Percentiles rank a stretch among this genome's conserved stretches.
Conservation (phyloP, 2,113 vertebrate genomes). For the Eubucco bourcierii region DNA sequence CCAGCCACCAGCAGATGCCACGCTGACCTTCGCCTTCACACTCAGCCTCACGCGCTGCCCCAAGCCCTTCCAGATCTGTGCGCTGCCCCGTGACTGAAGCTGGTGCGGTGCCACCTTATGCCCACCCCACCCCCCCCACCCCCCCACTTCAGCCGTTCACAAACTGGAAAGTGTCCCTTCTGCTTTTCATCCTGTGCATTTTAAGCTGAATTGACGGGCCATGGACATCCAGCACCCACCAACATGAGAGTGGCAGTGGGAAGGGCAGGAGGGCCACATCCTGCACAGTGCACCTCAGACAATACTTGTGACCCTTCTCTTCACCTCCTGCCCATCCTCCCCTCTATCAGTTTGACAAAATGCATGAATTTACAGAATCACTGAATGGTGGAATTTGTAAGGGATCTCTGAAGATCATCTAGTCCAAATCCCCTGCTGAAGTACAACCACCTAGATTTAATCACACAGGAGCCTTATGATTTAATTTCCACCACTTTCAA, state of each 20-base stretch:
- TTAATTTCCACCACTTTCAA: background rate
- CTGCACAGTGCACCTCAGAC: background rate
- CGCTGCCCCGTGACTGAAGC: constrained; percentile 22
- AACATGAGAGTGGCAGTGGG: accelerated
- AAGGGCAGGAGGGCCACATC: background rate
- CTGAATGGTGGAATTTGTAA: too few relatives aligned
- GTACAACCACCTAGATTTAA: too few relatives aligned
- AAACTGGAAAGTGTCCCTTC: background rate
- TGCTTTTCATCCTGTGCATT: accelerated
- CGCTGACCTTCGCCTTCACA: constrained; percentile 68
- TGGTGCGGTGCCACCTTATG: accelerated
- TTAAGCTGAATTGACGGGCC: background rate
- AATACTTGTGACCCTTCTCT: background rate
- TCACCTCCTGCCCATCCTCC: background rate
- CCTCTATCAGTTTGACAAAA: background rate
- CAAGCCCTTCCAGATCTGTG: constrained; percentile 73
- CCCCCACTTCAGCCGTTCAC: accelerated
- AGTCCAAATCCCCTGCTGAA: too few relatives aligned
- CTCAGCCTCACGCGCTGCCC: constrained; percentile 76
- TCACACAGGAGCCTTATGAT: background rate
- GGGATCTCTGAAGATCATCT: too few relatives aligned
- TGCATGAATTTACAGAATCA: background rate
- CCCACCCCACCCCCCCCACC: accelerated
- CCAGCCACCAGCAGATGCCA: background rate
- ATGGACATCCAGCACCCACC: accelerated